Conservation (phyloP, 2,888 invertebrate species). For the Yponomeuta malinellus region DNA sequence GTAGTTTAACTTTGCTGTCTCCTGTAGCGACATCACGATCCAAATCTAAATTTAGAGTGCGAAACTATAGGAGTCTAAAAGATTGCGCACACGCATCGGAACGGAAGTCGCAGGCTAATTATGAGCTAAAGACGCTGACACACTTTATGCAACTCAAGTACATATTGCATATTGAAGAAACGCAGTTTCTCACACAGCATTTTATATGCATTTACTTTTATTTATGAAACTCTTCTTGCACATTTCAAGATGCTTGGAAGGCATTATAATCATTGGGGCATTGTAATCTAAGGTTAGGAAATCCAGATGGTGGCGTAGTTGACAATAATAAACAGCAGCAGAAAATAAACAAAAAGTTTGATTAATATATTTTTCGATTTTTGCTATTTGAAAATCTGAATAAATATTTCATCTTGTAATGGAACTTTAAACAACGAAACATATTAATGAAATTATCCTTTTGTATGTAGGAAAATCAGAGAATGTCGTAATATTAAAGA, state of each 20-base stretch:
- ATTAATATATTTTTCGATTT: no score
- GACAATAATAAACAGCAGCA: no score
- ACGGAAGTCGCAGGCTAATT: constrained; percentile 62
- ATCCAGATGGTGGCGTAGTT: background rate
- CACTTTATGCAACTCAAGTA: background rate
- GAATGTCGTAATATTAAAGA: no score
- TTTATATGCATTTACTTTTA: background rate
- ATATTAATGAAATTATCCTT: no score
- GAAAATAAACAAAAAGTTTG: no score
- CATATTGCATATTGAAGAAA: background rate
- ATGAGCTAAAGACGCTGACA: constrained; percentile 35
- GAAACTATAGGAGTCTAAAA: background rate
- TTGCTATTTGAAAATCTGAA: no score
- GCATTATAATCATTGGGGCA: background rate
- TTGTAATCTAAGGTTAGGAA: background rate
- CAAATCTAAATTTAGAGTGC: no score
- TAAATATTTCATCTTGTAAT: no score
- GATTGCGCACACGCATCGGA: constrained; percentile 19
- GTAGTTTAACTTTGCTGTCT: no score
- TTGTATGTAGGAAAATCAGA: no score
- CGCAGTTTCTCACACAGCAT: background rate
- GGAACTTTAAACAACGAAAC: no score
- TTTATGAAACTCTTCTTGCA: background rate
- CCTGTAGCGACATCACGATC: no score
- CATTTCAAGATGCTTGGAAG: background rate